Evolutionary conservation across 2,888 invertebrate species (phyloP).

Genomic region (Leptopilina myrica): DNA sequence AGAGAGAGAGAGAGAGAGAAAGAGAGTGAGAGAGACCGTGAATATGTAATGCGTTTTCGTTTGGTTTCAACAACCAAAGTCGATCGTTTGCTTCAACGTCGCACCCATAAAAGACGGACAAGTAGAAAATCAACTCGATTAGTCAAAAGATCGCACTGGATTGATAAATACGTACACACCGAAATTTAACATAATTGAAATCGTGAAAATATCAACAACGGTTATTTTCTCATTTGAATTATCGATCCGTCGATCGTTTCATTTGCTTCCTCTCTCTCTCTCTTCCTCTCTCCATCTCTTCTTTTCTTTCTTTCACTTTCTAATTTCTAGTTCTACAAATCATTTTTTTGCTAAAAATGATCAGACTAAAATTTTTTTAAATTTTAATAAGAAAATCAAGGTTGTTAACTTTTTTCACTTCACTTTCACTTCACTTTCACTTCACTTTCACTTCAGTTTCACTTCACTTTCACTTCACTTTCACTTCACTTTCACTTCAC

Average conservation of each 20-base stretch:
- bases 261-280: no score
- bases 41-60: conserved; percentile 46
- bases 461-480: no score
- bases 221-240: conserved; percentile 8
- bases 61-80: conserved; percentile 46
- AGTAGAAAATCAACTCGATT: conserved; percentile 34
- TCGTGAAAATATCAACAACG: conserved; percentile 31
- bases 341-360: no score
- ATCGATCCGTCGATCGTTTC: neutral
- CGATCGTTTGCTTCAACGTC: conserved; percentile 36
- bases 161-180: neutral
- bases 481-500: no score
- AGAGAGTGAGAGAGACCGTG: conserved; percentile 32
- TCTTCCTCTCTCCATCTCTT: no score
- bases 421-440: no score
- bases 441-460: no score
- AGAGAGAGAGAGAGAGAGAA: no score
- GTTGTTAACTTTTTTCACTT: no score
- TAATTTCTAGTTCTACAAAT: neutral
- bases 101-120: conserved; percentile 42
- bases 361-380: no score
- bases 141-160: conserved; percentile 31
- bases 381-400: no score
- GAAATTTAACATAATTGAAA: conserved; percentile 29
- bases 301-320: no score